These are phyloP conservation scores for Melanotaenia boesemani DNA, from an alignment of 2,797 vertebrate species.

Conservation along the genomic window DNA sequence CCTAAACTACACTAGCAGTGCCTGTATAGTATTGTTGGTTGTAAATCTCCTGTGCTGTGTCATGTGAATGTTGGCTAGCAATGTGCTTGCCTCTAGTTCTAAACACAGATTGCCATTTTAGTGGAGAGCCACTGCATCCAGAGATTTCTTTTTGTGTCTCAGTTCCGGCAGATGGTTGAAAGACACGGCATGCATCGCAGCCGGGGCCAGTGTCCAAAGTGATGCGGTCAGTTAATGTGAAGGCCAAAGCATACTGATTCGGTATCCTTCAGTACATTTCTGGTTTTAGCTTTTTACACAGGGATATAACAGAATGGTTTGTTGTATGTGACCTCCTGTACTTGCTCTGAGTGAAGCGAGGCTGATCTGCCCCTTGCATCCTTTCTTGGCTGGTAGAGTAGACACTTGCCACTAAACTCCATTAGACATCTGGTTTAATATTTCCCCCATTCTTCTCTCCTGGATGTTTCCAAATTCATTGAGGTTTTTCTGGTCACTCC, in stretches of 20 bases:
- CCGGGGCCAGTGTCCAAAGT: slow-evolving; percentile 56
- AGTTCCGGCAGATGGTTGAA: slow-evolving; percentile 60
- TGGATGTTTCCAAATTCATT: slow-evolving; percentile 86
- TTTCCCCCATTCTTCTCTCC: slow-evolving; percentile 83
- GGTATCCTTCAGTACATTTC: slow-evolving; percentile 39
- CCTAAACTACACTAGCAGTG: slow-evolving; percentile 43
- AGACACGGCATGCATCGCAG: slow-evolving; percentile 51
- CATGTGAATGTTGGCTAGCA: slow-evolving; percentile 77
- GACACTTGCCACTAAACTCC: slow-evolving; percentile 89
- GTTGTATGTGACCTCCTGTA: slow-evolving; percentile 47
- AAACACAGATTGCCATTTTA: slow-evolving; percentile 77
- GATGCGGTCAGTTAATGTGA: slow-evolving; percentile 67
- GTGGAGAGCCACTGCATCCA: slow-evolving; percentile 75
- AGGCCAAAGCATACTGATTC: slow-evolving; percentile 60
- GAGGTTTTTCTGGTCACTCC: slow-evolving; percentile 89
- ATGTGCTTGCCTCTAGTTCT: slow-evolving; percentile 68
- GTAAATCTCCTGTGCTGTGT: slow-evolving; percentile 81
- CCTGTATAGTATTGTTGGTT: slow-evolving; percentile 64
- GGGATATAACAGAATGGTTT: slow-evolving; percentile 16
- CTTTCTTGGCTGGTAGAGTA: slow-evolving; percentile 77
- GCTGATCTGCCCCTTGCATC: slow-evolving; percentile 39
- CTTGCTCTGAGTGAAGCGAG: slow-evolving; percentile 48
- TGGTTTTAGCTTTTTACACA: slow-evolving; percentile 37
- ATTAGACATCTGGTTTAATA: slow-evolving; percentile 90
- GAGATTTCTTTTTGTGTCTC: slow-evolving; percentile 72